A percentile compares a stretch with the other conserved stretches of the same genome.
Evolutionary conservation across 2,888 invertebrate genomes (phyloP).

Genomic region (Metacarcinus magister): DNA sequence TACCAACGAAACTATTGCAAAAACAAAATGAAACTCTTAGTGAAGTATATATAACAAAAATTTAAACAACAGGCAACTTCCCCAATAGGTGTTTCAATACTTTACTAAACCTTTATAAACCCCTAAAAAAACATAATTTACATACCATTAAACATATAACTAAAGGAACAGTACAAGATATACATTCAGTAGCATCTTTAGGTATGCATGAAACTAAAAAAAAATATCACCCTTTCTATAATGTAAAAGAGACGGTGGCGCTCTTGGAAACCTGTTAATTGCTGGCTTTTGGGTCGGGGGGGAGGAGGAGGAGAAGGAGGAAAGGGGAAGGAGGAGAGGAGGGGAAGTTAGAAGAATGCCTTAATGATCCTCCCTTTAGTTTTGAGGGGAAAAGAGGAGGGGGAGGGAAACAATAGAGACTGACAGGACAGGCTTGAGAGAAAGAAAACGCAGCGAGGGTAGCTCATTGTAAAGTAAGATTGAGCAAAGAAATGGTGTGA

Average conservation of each 20-base stretch:
- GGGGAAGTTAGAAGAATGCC: slow-evolving; percentile 17
- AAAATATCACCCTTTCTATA: neutral
- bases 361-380: slow-evolving; percentile 28
- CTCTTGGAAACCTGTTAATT: neutral
- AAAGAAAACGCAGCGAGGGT: neutral
- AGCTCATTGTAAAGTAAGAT: neutral
- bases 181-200: neutral
- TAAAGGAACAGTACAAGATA: too few relatives aligned
- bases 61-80: neutral
- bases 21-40: neutral
- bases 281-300: neutral
- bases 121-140: neutral
- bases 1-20: neutral
- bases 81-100: neutral
- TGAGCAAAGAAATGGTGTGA: slow-evolving; percentile 7
- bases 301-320: neutral
- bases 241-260: neutral
- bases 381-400: slow-evolving; percentile 34
- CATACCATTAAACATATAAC: neutral
- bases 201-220: neutral
- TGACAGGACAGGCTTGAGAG: neutral
- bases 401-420: neutral
- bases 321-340: neutral
- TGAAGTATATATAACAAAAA: neutral
- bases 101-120: neutral